A percentile compares a stretch with the other conserved stretches of the same genome.
phyloP scores from a whole-genome alignment of 2,888 invertebrate species.

The Zaprionus bogoriensis region DNA sequence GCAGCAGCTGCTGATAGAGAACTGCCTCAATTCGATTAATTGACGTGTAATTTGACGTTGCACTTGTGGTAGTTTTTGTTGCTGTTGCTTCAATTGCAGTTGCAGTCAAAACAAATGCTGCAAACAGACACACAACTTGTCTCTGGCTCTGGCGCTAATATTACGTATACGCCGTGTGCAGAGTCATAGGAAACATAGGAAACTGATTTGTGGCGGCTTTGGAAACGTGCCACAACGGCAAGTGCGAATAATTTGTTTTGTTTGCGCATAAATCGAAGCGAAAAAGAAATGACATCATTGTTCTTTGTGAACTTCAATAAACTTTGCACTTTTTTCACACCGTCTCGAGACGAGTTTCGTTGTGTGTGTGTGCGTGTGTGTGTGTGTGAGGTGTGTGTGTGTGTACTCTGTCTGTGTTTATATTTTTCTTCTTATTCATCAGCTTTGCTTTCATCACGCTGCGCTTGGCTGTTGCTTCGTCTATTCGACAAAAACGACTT shows the following conservation, averaged over 20 bases:
- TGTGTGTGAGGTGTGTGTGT: no score
- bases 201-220: no score
- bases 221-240: constrained; percentile 33
- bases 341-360: background rate
- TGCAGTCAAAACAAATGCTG: constrained; percentile 34
- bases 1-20: background rate
- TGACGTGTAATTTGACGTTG: constrained; percentile 51
- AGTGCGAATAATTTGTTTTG: constrained; percentile 15
- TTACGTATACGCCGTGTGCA: constrained; percentile 32
- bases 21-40: constrained; percentile 45
- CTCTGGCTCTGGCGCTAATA: constrained; percentile 29
- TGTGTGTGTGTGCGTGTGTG: constrained; percentile 4
- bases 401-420: constrained; percentile 14
- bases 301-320: constrained; percentile 67
- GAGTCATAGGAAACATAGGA: background rate
- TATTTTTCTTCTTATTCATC: constrained; percentile 37
- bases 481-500: constrained; percentile 16
- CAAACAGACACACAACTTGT: constrained; percentile 18
- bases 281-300: constrained; percentile 62
- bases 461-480: constrained; percentile 28
- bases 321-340: constrained; percentile 63
- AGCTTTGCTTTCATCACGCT: constrained; percentile 24
- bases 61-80: constrained; percentile 3
- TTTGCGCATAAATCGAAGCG: constrained; percentile 16
- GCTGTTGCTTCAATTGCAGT: constrained; percentile 18